Evolutionary conservation across 2,113 vertebrate species (phyloP).

Genomic region (Pongo pygmaeus): DNA sequence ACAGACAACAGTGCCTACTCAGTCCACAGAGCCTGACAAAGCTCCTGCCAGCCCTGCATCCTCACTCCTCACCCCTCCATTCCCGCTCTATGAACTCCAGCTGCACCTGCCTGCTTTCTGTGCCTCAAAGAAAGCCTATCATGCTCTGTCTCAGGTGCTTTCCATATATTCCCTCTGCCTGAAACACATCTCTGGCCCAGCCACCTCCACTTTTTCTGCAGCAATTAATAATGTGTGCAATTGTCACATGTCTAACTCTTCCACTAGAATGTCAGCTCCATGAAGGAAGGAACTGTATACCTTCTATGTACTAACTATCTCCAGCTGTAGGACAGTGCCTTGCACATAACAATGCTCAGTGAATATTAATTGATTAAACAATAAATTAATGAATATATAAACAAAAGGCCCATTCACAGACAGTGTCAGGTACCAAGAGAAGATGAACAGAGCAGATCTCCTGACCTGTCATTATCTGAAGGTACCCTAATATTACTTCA

Average conservation of each 20-base stretch:
- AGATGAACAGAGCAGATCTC: not conserved
- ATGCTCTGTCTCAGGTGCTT: not conserved
- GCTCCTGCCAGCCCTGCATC: not conserved
- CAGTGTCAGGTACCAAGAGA: not conserved
- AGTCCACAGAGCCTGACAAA: not conserved
- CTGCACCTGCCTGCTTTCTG: not conserved
- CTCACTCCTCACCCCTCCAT: not conserved
- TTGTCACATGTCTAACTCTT: not conserved
- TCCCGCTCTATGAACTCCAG: not conserved
- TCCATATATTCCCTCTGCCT: not conserved
- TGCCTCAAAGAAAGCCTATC: not conserved
- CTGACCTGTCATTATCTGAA: not conserved
- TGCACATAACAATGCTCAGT: not conserved
- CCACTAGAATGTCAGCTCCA: not conserved
- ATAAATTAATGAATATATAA: not conserved
- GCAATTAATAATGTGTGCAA: not conserved
- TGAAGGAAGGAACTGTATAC: not conserved
- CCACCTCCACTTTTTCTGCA: not conserved
- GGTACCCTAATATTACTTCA: not conserved
- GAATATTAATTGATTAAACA: not conserved
- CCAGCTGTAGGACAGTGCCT: not conserved
- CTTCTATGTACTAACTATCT: not conserved
- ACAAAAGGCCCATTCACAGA: not conserved
- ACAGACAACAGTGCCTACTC: not conserved
- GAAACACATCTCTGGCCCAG: not conserved